Conservation (phyloP, 2,888 invertebrate species). For the Athrips mouffetella region DNA sequence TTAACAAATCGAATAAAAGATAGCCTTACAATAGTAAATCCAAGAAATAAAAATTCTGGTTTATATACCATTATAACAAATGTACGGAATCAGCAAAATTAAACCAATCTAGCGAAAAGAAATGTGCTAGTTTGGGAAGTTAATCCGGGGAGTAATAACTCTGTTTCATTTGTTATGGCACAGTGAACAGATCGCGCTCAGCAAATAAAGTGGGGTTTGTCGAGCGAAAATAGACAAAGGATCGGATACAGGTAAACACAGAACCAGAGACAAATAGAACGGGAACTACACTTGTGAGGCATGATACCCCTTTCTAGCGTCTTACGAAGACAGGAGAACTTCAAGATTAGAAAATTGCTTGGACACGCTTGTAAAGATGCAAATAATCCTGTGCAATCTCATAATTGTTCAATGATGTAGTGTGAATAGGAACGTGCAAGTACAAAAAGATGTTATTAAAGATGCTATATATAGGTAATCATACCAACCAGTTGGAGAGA, state of each 20-base stretch:
- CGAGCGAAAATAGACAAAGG: conserved; percentile 73
- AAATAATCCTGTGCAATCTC: too few relatives aligned
- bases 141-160: conserved; percentile 64
- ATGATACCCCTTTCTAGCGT: too few relatives aligned
- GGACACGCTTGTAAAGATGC: too few relatives aligned
- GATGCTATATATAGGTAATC: too few relatives aligned
- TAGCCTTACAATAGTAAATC: too few relatives aligned
- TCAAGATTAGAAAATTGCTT: too few relatives aligned
- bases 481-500: too few relatives aligned
- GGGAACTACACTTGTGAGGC: too few relatives aligned
- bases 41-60: conserved; percentile 12
- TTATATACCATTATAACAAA: conserved; percentile 20
- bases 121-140: conserved; percentile 41
- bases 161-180: conserved; percentile 64
- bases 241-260: conserved; percentile 56
- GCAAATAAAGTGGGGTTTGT: conserved; percentile 68
- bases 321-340: too few relatives aligned
- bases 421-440: too few relatives aligned
- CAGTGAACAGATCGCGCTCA: conserved; percentile 67
- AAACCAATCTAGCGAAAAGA: conserved; percentile 28
- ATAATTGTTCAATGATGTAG: too few relatives aligned
- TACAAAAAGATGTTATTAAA: too few relatives aligned
- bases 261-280: conserved; percentile 42
- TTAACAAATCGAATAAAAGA: not conserved
- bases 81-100: conserved; percentile 28